Percentiles rank a stretch among this genome's conserved stretches.
Evolutionary conservation across 2,888 invertebrate species (phyloP).

Genomic region (Luperina testacea): DNA sequence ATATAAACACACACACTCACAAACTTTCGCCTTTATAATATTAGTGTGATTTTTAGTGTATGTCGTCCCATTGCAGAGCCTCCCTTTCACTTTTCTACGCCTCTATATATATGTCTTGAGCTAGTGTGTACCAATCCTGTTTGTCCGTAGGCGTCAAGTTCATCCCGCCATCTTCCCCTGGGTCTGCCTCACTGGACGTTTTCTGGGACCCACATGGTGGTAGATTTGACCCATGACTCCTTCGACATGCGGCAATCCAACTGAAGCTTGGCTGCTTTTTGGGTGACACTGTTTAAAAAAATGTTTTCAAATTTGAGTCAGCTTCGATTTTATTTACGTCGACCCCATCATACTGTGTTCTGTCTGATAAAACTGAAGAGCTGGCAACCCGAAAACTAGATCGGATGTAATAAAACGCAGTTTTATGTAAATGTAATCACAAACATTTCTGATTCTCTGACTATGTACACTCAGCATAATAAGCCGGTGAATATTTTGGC

Average conservation of each 20-base stretch:
- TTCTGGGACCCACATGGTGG: neutral
- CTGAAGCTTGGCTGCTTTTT: too few relatives aligned
- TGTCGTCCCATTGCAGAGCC: too few relatives aligned
- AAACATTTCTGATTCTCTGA: constrained; percentile 25
- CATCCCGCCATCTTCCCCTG: neutral
- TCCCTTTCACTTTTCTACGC: too few relatives aligned
- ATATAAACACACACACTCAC: too few relatives aligned
- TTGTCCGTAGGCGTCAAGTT: neutral
- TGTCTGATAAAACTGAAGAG: neutral
- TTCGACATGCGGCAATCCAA: neutral
- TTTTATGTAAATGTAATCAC: constrained; percentile 32
- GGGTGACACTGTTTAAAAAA: neutral
- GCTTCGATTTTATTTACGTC: neutral
- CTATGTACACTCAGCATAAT: constrained; percentile 20
- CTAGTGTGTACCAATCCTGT: too few relatives aligned
- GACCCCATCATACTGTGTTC: neutral
- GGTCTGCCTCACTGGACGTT: neutral
- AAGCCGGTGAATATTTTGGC: constrained; percentile 19
- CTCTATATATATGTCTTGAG: too few relatives aligned
- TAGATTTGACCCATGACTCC: neutral
- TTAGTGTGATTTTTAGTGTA: too few relatives aligned
- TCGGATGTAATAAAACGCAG: constrained; percentile 16
- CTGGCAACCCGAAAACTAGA: neutral
- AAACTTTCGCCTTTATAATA: too few relatives aligned
- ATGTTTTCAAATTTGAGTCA: neutral